A percentile compares a stretch with the other conserved stretches of the same genome.
Conservation (phyloP, 1,140 invertebrate genomes). For the Zaprionus davidi region DNA sequence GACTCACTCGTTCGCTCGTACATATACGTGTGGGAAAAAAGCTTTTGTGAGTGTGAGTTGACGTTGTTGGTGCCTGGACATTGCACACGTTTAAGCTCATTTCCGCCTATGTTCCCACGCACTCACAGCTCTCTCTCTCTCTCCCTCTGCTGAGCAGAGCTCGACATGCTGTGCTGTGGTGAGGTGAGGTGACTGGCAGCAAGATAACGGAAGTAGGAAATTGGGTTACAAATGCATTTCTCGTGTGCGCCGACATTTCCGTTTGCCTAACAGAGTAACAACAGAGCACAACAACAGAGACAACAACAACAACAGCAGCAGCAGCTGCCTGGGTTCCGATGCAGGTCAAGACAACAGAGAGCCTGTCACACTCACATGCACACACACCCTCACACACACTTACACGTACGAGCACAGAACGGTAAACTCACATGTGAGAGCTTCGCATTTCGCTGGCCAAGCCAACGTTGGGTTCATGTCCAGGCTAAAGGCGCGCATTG, state of each 20-base stretch:
- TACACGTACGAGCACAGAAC: constrained; percentile 10
- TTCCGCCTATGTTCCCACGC: constrained; percentile 55
- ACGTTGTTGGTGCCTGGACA: constrained; percentile 42
- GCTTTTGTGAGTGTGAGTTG: constrained; percentile 56
- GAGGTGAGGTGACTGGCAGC: constrained; percentile 45
- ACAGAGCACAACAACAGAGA: constrained; percentile 46
- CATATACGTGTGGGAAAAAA: constrained; percentile 49
- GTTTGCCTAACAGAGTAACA: constrained; percentile 71
- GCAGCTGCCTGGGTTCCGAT: constrained; percentile 1
- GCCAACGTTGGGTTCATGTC: constrained; percentile 58
- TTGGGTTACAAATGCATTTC: constrained; percentile 80
- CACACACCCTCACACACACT: constrained; percentile 16
- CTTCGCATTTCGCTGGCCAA: constrained; percentile 48
- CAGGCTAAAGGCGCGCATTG: constrained; percentile 54
- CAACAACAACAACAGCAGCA: no score
- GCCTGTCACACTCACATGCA: constrained; percentile 25
- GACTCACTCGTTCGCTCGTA: background rate
- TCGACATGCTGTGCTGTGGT: constrained; percentile 7
- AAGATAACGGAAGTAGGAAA: constrained; percentile 75
- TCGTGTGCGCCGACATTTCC: constrained; percentile 66
- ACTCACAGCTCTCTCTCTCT: no score
- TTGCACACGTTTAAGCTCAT: constrained; percentile 53
- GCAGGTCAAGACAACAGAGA: constrained; percentile 25
- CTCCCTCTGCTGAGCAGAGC: background rate
- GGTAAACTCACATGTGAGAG: constrained; percentile 51